A percentile compares a stretch with the other conserved stretches of the same genome.
These are phyloP conservation scores for Phylloscopus whistleri DNA, from an alignment of 2,113 vertebrate genomes.

Conservation along the genomic window DNA sequence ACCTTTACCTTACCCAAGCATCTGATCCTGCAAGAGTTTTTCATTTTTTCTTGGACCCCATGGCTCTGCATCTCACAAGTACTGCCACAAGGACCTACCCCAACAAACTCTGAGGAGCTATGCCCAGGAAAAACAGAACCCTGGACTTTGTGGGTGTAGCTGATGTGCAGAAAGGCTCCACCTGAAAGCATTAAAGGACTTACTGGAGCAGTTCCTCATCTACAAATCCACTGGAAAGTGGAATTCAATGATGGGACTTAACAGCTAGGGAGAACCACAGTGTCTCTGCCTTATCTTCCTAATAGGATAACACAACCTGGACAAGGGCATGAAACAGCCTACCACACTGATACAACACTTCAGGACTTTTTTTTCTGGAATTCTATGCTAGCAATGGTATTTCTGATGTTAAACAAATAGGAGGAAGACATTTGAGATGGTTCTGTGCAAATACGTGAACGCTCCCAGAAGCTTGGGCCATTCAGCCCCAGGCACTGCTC, in stretches of 20 bases:
- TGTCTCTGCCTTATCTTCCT: slow-evolving; percentile 34
- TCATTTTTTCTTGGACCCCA: not conserved
- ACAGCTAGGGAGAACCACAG: not conserved
- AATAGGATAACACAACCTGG: not conserved
- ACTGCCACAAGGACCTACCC: not conserved
- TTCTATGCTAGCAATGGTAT: not conserved
- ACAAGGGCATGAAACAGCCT: not conserved
- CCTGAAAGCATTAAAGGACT: slow-evolving; percentile 9
- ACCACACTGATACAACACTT: not conserved
- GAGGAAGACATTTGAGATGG: not conserved
- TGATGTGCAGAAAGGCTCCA: not conserved
- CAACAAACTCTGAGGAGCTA: not conserved
- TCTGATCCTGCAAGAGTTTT: not conserved
- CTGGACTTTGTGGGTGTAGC: not conserved
- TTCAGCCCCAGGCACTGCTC: not conserved
- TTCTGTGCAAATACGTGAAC: not conserved
- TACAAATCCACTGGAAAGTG: slow-evolving; percentile 26
- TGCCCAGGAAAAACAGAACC: not conserved
- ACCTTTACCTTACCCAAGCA: not conserved
- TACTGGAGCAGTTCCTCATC: not conserved
- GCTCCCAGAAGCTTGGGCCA: not conserved
- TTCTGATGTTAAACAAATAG: not conserved
- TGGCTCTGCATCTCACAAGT: not conserved
- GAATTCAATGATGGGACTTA: slow-evolving; percentile 52
- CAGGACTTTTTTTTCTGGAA: not conserved